Percentiles rank a stretch among this genome's conserved stretches.
Evolutionary conservation across 2,888 invertebrate genomes (phyloP).

Genomic region (Plebejus anna): DNA sequence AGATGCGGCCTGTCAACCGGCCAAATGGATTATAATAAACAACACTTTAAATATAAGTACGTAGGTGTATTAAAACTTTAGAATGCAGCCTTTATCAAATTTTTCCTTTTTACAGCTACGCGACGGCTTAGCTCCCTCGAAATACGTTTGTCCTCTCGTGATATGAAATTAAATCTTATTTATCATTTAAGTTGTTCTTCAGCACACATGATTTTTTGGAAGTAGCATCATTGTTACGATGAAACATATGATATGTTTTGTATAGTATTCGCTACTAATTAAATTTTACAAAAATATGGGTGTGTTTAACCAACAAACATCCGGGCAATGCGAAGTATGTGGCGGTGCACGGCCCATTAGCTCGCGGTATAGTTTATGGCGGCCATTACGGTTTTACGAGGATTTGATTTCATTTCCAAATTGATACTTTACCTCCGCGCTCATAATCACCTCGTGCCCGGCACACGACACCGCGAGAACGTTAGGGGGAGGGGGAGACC

Average conservation of each 20-base stretch:
- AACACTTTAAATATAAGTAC: not conserved
- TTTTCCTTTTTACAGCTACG: not conserved
- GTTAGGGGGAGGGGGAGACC: not conserved
- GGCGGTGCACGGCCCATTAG: not conserved
- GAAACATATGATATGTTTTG: no score
- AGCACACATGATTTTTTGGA: not conserved
- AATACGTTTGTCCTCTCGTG: no score
- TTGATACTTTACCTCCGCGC: conserved; percentile 15
- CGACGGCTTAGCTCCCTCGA: no score
- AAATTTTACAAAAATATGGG: not conserved
- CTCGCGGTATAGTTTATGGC: conserved; percentile 3
- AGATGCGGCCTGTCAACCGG: no score
- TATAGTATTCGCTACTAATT: not conserved
- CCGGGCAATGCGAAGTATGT: not conserved
- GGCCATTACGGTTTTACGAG: conserved; percentile 14
- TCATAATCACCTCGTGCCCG: not conserved
- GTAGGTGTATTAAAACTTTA: not conserved
- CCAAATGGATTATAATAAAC: not conserved
- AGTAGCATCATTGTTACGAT: no score
- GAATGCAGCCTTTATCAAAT: not conserved
- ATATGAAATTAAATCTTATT: no score
- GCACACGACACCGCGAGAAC: not conserved
- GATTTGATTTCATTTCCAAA: conserved; percentile 4
- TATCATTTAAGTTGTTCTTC: not conserved
- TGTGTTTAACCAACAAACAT: not conserved